Evolutionary conservation across 2,113 vertebrate species (phyloP), one percentile per base, ranked within the genome.

Genomic region (Pseudolaguvia tuberculata): DNA sequence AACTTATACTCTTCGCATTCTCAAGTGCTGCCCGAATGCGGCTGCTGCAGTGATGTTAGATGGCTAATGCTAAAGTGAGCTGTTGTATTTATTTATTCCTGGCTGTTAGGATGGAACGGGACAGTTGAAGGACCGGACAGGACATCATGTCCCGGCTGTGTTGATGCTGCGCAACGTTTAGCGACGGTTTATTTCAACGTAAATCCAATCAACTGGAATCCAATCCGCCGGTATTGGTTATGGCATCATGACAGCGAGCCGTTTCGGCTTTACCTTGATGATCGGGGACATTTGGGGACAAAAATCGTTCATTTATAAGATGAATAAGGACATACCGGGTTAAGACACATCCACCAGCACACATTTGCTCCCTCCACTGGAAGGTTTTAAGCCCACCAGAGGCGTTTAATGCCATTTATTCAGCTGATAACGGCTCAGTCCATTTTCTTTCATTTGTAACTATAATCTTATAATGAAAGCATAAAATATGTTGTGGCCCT

Each of bases 1-100:
- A 45, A 29, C 39, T 0, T 15, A 59, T 31, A 12, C 56, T 10
- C 5, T 35, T 39, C 29, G 17, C 20, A 20, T 48, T n/a, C 20
- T 5, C 56, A 8, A 15, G 15, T 52, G 47, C 51, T 50, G 48
- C 29, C 57, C 45, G 71, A 63, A 72, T 78, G 82, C 72, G 81
- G 74, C 52, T 73, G 69, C 4, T 66, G 67, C 35, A 31, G 61
- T 23, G 45, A 50, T 50, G 15, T 13, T 75, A 51, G 63, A 15
- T 69, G 14, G 48, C 66, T 66, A 56, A 66, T 0, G 31, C 35
- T 42, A 14, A 42, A 52, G 1, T 18, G 62, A 59, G 15, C 13
- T 13, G 15, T 45, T 14, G 59, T 42, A 7, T 17, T 23, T 3
- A 15, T 17, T 65, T 3, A 15, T 65, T n/a, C n/a, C n/a, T 27